A percentile compares a stretch with the other conserved stretches of the same genome.
These are phyloP conservation scores for Stegostoma tigrinum DNA, from an alignment of 2,113 vertebrate genomes.

Conservation along the genomic window DNA sequence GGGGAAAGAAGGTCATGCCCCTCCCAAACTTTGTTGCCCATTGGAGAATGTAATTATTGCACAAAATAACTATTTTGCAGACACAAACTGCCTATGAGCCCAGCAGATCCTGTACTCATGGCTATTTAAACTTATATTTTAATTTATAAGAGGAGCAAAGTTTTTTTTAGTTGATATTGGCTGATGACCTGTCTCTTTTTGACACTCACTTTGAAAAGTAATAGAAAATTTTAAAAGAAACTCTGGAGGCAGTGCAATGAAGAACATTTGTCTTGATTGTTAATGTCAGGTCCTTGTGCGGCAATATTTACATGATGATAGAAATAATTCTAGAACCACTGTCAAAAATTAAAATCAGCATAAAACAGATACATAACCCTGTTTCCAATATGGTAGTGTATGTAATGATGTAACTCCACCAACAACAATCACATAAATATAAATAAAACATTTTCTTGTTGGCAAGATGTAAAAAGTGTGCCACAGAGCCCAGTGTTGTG, in stretches of 20 bases:
- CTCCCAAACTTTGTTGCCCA: constrained; percentile 42
- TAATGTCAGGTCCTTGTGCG: neutral
- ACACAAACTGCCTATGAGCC: neutral
- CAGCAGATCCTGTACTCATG: neutral
- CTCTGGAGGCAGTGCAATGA: neutral
- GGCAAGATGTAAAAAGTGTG: too few relatives aligned
- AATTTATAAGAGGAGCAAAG: neutral
- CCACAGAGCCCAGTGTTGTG: too few relatives aligned
- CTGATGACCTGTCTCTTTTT: neutral
- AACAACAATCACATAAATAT: too few relatives aligned
- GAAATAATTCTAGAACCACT: neutral
- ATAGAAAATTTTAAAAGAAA: neutral
- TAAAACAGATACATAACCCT: neutral
- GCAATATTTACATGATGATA: neutral
- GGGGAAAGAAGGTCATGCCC: constrained; percentile 40
- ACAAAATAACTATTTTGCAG: constrained; percentile 39
- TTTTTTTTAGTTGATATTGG: neutral
- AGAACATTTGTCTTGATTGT: neutral
- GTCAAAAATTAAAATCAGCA: neutral
- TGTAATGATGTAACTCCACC: too few relatives aligned
- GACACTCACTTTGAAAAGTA: neutral
- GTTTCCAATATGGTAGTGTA: too few relatives aligned
- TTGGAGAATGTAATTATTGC: constrained; percentile 43
- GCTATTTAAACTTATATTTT: neutral
- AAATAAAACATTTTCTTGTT: too few relatives aligned